Conservation (phyloP, 1,140 invertebrate species). For the Ips typographus region DNA sequence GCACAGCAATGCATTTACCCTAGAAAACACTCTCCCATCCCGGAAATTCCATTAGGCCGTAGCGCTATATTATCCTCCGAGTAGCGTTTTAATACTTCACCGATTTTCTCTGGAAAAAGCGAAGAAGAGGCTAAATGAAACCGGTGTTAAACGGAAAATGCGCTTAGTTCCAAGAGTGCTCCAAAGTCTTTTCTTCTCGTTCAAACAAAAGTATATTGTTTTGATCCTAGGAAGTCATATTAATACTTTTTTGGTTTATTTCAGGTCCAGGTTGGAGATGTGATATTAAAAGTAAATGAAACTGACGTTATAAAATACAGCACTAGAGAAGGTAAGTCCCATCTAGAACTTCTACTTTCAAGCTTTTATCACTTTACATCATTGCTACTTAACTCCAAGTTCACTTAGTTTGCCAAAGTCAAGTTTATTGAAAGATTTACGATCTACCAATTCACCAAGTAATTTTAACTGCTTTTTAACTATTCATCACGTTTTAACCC, state of each 20-base stretch:
- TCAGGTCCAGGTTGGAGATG: slow-evolving; percentile 88
- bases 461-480: too few relatives aligned
- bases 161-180: not conserved
- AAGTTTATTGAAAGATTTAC: too few relatives aligned
- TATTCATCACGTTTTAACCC: too few relatives aligned
- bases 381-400: not conserved
- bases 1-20: slow-evolving; percentile 3
- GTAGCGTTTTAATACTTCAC: slow-evolving; percentile 7
- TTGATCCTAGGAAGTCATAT: not conserved
- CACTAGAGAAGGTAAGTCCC: slow-evolving; percentile 80
- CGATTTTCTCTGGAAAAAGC: slow-evolving; percentile 9
- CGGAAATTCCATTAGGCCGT: slow-evolving; percentile 15
- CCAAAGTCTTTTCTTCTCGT: too few relatives aligned
- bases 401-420: not conserved
- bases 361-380: slow-evolving; percentile 6
- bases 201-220: too few relatives aligned
- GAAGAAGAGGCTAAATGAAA: slow-evolving; percentile 1
- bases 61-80: slow-evolving; percentile 2
- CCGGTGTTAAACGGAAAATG: not conserved
- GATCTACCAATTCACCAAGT: too few relatives aligned
- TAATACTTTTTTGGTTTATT: slow-evolving; percentile 50
- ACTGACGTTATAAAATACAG: slow-evolving; percentile 86
- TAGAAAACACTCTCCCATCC: not conserved
- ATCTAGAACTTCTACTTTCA: slow-evolving; percentile 6
- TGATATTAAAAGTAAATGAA: slow-evolving; percentile 90